Evolutionary conservation across 2,797 vertebrate species (phyloP), one percentile per base, ranked within the genome.

Genomic region (Chromobotia macracanthus): DNA sequence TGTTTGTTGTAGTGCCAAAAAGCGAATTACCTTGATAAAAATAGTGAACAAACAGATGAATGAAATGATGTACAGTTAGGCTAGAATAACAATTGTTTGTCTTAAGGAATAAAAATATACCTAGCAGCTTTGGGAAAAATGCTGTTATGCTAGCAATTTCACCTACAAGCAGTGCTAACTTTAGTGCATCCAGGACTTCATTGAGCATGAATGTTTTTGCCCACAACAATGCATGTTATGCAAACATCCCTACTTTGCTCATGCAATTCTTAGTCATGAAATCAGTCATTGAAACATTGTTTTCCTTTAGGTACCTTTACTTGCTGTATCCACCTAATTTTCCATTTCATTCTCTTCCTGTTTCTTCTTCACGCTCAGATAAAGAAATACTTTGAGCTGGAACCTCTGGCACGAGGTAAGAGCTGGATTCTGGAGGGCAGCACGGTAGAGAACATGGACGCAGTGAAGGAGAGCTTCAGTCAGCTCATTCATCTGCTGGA

Each of bases 301-400:
- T 53, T 23, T 11, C 41, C 41, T 44, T 44, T 10, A 44, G 41
- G 12, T 9, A 23, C 9, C 10, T 11, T 58, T 64, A 11, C n/a
- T n/a, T 64, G n/a, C 8, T 64, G 16, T 53, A 10, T 75, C 21
- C 44, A 35, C 2, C n/a, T 18, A 38, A 69, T n/a, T 48, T 2
- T 23, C 0, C 31, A 25, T 64, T 41, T 77, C 44, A 25, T 25
- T 58, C 70, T n/a, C 72, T 46, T 56, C n/a, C 75, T 78, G 46
- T 15, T 82, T 82, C 15, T 2, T 63, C 35, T 18, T 58, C 15
- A 16, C 38, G 1, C 67, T 67, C 77, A 96, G 95, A 95, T 96
- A 82, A 96, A 95, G 91, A 96, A 95, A 81, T 96, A 95, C 81
- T 95, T 96, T 86, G 95, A 96, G 90, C 92, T 96, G 89, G 95